Evolutionary conservation across 2,113 vertebrate genomes (phyloP).

Genomic region (Scartelaos histophorus): DNA sequence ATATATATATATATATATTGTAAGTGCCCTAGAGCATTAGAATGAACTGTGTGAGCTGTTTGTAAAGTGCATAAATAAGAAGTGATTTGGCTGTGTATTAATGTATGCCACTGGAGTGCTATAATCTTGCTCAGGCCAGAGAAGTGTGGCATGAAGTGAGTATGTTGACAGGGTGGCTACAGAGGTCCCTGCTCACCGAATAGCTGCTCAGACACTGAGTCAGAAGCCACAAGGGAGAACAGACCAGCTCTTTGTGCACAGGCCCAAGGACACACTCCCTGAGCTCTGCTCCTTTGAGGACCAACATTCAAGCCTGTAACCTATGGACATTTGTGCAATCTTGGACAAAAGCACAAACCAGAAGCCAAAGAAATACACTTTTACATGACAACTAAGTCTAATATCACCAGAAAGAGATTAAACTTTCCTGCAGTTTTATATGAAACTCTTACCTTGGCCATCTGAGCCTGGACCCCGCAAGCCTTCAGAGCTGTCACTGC

Average conservation of each 20-base stretch:
- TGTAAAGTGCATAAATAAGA: too few relatives aligned
- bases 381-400: neutral
- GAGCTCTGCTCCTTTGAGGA: constrained; percentile 38
- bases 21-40: too few relatives aligned
- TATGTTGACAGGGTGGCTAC: constrained; percentile 61
- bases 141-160: constrained; percentile 32
- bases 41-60: neutral
- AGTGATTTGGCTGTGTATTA: neutral
- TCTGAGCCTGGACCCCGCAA: constrained; percentile 88
- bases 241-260: constrained; percentile 64
- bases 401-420: neutral
- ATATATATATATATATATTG: too few relatives aligned
- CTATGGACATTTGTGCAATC: constrained; percentile 20
- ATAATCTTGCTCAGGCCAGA: constrained; percentile 47
- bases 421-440: neutral
- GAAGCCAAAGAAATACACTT: neutral
- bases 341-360: constrained; percentile 7
- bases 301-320: constrained; percentile 26
- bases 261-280: constrained; percentile 57
- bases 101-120: constrained; percentile 31
- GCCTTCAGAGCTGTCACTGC: constrained; percentile 88
- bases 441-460: constrained; percentile 87
- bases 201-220: constrained; percentile 79
- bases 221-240: constrained; percentile 71
- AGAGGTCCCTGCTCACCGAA: constrained; percentile 64